Evolutionary conservation across 2,888 invertebrate genomes (phyloP).

Genomic region (Tortricodes alternella): DNA sequence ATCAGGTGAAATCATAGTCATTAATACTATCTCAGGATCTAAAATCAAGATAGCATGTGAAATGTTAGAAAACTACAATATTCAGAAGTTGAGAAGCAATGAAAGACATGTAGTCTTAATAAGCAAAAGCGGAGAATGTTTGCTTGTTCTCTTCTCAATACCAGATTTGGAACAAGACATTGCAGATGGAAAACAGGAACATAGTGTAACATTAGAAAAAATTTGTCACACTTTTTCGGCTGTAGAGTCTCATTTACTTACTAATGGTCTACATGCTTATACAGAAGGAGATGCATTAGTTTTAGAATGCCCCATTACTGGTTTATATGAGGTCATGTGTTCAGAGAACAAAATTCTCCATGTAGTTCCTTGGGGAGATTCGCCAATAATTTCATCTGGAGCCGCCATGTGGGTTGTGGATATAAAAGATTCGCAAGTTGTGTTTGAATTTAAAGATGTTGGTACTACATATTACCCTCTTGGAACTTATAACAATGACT

Average conservation of each 20-base stretch:
- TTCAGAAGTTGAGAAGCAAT: constrained; percentile 46
- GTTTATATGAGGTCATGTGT: constrained; percentile 46
- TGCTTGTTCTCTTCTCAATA: constrained; percentile 42
- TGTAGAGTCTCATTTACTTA: constrained; percentile 30
- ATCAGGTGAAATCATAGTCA: constrained; percentile 55
- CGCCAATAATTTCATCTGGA: constrained; percentile 48
- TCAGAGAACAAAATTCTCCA: constrained; percentile 42
- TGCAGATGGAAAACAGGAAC: constrained; percentile 40
- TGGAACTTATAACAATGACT: constrained; percentile 47
- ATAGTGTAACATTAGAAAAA: constrained; percentile 52
- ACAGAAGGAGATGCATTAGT: constrained; percentile 45
- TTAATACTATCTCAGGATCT: constrained; percentile 46
- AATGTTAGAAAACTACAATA: constrained; percentile 53
- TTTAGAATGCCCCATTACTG: constrained; percentile 58
- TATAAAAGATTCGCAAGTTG: constrained; percentile 46
- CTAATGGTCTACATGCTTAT: constrained; percentile 49
- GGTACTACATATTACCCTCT: constrained; percentile 54
- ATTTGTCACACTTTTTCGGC: constrained; percentile 24
- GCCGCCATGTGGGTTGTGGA: constrained; percentile 62
- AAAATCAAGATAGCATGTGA: constrained; percentile 45
- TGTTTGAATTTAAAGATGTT: constrained; percentile 49
- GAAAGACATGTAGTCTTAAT: constrained; percentile 49
- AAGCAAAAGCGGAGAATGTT: constrained; percentile 65
- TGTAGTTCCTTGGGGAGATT: constrained; percentile 55
- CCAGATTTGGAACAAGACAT: constrained; percentile 49